Conservation (phyloP, 2,113 vertebrate species). For the Apeltes quadracus region DNA sequence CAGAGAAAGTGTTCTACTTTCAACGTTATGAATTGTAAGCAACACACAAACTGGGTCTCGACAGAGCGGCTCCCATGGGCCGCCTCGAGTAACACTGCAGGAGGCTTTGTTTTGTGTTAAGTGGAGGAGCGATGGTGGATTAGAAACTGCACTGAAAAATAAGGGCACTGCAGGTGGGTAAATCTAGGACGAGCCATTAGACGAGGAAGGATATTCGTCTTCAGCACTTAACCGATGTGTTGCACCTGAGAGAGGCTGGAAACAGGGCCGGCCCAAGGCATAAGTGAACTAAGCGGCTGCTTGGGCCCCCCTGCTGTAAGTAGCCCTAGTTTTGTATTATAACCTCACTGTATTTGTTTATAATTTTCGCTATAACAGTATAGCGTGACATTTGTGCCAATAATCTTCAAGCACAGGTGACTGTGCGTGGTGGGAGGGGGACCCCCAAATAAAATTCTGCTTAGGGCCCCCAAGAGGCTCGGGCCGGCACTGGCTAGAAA, state of each 20-base stretch:
- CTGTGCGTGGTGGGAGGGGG: too few species aligned
- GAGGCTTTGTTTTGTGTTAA: slow-evolving; percentile 57
- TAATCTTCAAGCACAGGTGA: too few species aligned
- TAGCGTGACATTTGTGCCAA: too few species aligned
- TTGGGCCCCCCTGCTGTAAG: too few species aligned
- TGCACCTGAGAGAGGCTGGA: slow-evolving; percentile 10
- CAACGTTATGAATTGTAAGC: slow-evolving; percentile 41
- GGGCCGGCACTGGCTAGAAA: too few species aligned
- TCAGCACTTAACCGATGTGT: slow-evolving; percentile 27
- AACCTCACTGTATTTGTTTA: too few species aligned
- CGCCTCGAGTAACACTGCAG: slow-evolving; percentile 20
- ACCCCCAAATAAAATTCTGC: too few species aligned
- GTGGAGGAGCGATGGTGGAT: slow-evolving; percentile 43
- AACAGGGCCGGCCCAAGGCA: too few species aligned
- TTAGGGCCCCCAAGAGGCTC: too few species aligned
- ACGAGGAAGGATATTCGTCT: slow-evolving; percentile 41
- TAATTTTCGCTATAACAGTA: too few species aligned
- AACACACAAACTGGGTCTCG: slow-evolving; percentile 42
- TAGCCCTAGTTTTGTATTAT: too few species aligned
- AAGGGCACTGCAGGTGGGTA: slow-evolving; percentile 62
- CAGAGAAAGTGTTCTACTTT: slow-evolving; percentile 47
- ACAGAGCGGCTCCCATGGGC: slow-evolving; percentile 53
- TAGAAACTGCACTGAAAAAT: slow-evolving; percentile 52
- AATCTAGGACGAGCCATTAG: slow-evolving; percentile 69
- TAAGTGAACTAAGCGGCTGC: too few species aligned